phyloP scores from a whole-genome alignment of 2,888 invertebrate genomes.

The Dermolepida albohirtum region DNA sequence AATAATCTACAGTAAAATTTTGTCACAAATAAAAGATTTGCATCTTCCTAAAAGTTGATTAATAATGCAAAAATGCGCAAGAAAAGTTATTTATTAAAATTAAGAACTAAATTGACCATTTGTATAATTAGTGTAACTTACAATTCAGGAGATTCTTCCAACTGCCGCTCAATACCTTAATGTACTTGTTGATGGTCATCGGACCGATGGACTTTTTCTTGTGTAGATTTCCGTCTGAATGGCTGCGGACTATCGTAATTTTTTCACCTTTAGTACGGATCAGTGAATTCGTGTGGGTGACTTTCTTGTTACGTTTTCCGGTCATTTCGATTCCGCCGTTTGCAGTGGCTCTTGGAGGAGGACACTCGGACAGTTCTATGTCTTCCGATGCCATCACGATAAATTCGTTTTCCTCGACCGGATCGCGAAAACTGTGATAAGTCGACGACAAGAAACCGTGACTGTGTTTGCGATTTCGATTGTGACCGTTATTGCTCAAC shows the following conservation, averaged over 20 bases:
- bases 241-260: conserved; percentile 72
- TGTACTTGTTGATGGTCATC: conserved; percentile 74
- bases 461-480: conserved; percentile 52
- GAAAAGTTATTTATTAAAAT: neutral
- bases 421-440: conserved; percentile 71
- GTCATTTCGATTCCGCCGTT: conserved; percentile 42
- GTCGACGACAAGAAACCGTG: conserved; percentile 66
- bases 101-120: neutral
- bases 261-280: conserved; percentile 55
- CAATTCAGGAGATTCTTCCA: conserved; percentile 84
- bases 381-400: conserved; percentile 55
- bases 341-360: conserved; percentile 31
- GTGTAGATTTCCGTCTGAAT: conserved; percentile 78
- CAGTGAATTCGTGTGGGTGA: conserved; percentile 66
- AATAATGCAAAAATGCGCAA: too few species aligned
- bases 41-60: too few species aligned
- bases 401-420: conserved; percentile 66
- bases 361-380: conserved; percentile 53
- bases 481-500: conserved; percentile 47
- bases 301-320: conserved; percentile 52
- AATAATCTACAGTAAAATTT: too few species aligned
- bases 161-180: conserved; percentile 80
- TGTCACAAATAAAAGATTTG: too few species aligned
- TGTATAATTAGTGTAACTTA: conserved; percentile 67
- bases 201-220: conserved; percentile 58